These are phyloP conservation scores for Enteromius viviparus DNA, from an alignment of 2,797 vertebrate species.

Conservation along the genomic window DNA sequence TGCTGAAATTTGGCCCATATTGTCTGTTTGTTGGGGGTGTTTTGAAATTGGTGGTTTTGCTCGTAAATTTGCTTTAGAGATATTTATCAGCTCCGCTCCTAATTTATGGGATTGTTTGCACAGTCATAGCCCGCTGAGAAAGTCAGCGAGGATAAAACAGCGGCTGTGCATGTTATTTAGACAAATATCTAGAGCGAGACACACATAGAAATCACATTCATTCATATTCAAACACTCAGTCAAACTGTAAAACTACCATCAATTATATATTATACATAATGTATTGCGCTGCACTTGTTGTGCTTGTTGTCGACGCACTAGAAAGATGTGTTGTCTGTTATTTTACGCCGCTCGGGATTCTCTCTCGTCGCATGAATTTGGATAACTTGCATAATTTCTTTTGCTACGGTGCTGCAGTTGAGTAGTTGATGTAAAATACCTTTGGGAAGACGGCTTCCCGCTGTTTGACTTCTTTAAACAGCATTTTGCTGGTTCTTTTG, in stretches of 20 bases:
- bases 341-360: background rate
- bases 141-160: conserved; percentile 32
- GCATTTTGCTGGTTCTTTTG: conserved; percentile 12
- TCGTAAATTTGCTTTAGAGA: conserved; percentile 46
- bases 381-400: background rate
- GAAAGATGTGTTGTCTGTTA: background rate
- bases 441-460: background rate
- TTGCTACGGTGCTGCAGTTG: background rate
- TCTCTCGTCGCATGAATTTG: background rate
- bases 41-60: conserved; percentile 35
- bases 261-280: conserved; percentile 23
- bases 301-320: background rate
- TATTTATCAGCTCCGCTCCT: conserved; percentile 47
- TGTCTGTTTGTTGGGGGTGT: conserved; percentile 46
- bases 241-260: conserved; percentile 14
- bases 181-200: conserved; percentile 36
- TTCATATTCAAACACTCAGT: conserved; percentile 24
- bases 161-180: conserved; percentile 41
- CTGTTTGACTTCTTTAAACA: conserved; percentile 15
- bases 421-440: conserved; percentile 6
- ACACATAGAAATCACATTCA: background rate
- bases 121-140: conserved; percentile 33
- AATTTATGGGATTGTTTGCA: conserved; percentile 52
- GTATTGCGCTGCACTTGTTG: conserved; percentile 1
- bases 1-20: conserved; percentile 46